Base-by-base conservation (phyloP, 2,113 vertebrate genomes). In the Silurus glanis region DNA sequence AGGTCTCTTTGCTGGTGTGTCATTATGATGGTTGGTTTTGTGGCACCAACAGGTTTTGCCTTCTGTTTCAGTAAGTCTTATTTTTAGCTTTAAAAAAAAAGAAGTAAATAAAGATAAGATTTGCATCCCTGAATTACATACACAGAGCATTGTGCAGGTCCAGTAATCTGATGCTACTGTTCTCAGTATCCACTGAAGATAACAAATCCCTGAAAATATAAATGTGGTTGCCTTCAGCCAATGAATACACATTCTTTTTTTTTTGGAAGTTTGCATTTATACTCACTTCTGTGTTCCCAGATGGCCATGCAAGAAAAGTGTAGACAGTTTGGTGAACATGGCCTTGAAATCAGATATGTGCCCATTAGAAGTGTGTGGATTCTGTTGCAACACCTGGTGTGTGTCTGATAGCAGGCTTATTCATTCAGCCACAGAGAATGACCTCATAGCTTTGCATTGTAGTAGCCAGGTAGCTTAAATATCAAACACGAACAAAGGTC, bases 371-470 rank as follows among this genome's bases (percentile, higher is more conserved):
- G 82, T 61, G 49, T 58, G 9, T 47, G 62, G 81, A 49, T 84
- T 76, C 55, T 51, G 45, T 74, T 62, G 72, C 59, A 64, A 86
- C 85, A 90, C 89, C 85, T 88, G 87, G 85, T 66, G 59, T 69
- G 81, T 58, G 74, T 83, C 66, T 83, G 81, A 86, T 90, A 82
- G 80, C 75, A 19, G 82, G 28, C 7, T 71, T 64, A 76, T 79
- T 82, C 71, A 66, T 82, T 88, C 58, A 74, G 13, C 9, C 47
- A 58, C 14, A 64, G 59, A 53, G 83, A 58, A 84, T 88, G 87
- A 90, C 85, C 82, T 90, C 89, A 87, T 90, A n/a, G 47, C 86
- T 85, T 47, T 80, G 64, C 69, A 75, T 28, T 16, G 49, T 53
- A 25, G 74, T 59, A 76, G 62, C 66, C 61, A 66, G 64, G 64